phyloP scores from a whole-genome alignment of 92 coral and sea anemone genomes.

The Umimayanthus kanabou region DNA sequence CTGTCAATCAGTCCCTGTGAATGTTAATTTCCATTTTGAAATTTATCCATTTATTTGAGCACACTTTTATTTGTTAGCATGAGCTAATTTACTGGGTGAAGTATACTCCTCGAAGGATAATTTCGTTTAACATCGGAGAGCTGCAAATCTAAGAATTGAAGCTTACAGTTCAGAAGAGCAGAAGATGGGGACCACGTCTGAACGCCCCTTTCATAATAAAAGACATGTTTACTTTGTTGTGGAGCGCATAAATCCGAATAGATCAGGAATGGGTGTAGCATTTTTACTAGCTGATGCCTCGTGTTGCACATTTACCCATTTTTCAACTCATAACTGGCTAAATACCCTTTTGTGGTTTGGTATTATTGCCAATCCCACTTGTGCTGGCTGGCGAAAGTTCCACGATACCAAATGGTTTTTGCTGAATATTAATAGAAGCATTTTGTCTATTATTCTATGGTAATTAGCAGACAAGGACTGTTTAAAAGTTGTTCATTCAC shows the following conservation, averaged over 20 bases:
- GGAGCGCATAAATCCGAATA: constrained; percentile 6
- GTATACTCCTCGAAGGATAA: background rate
- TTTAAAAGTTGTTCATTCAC: constrained; percentile 2
- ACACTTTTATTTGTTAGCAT: background rate
- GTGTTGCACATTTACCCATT: background rate
- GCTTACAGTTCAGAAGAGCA: constrained; percentile 13
- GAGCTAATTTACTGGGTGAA: background rate
- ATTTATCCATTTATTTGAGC: background rate
- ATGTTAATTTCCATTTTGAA: constrained; percentile 39
- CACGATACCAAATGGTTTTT: constrained; percentile 1
- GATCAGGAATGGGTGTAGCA: constrained; percentile 20
- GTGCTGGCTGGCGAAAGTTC: background rate
- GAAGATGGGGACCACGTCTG: background rate
- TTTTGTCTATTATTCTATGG: constrained; percentile 33
- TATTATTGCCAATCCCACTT: constrained; percentile 23
- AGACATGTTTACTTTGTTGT: constrained; percentile 28
- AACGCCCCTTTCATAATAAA: constrained; percentile 41
- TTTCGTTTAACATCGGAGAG: constrained; percentile 1
- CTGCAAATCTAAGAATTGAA: background rate
- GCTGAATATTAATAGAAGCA: constrained; percentile 28
- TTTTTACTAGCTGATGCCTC: background rate
- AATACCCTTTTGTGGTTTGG: background rate
- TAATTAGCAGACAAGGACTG: constrained; percentile 22
- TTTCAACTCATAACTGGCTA: background rate
- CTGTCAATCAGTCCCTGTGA: constrained; percentile 40